A percentile compares a stretch with the other conserved stretches of the same genome.
These are phyloP conservation scores for Patella depressa DNA, from an alignment of 2,888 invertebrate genomes.

Conservation along the genomic window DNA sequence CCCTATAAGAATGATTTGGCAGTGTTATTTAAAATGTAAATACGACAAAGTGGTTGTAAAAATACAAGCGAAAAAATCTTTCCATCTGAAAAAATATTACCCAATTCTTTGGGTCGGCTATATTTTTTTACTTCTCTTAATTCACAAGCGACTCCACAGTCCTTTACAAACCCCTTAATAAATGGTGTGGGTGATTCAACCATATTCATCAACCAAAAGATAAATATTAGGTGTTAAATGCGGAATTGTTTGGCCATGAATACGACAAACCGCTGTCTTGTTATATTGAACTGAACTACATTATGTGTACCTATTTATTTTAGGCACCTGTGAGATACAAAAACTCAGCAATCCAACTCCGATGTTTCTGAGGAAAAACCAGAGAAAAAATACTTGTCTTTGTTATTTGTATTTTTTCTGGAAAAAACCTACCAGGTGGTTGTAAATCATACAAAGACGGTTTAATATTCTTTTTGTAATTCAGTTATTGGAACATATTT, in stretches of 20 bases:
- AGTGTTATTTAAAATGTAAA: too few relatives aligned
- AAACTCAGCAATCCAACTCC: too few relatives aligned
- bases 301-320: neutral
- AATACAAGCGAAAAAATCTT: neutral
- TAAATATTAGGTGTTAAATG: neutral
- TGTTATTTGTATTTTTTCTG: too few relatives aligned
- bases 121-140: neutral
- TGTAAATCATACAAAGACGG: too few relatives aligned
- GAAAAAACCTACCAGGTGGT: too few relatives aligned
- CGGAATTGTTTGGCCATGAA: neutral
- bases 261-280: neutral
- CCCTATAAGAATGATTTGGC: too few relatives aligned
- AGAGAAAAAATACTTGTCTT: too few relatives aligned
- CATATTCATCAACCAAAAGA: neutral
- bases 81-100: conserved; percentile 9
- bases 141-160: neutral
- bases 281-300: neutral
- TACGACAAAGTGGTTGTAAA: too few relatives aligned
- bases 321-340: neutral
- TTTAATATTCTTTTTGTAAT: too few relatives aligned
- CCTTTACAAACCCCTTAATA: conserved; percentile 2
- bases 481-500: too few relatives aligned
- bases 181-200: conserved; percentile 7
- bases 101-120: neutral
- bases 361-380: too few relatives aligned